These are phyloP conservation scores for Asteroscopus sphinx DNA, from an alignment of 2,888 invertebrate species.

Conservation along the genomic window DNA sequence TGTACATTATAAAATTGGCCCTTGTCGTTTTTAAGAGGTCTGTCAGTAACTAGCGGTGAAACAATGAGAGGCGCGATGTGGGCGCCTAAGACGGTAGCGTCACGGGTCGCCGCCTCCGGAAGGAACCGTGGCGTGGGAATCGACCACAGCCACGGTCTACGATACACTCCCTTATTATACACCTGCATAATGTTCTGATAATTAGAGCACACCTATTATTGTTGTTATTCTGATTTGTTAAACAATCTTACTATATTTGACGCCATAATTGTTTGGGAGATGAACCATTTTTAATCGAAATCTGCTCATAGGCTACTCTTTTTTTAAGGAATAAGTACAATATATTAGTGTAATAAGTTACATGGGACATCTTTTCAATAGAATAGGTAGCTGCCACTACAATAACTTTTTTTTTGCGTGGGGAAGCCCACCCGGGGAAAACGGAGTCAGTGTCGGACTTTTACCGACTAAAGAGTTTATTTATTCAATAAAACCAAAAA, in stretches of 20 bases:
- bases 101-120: conserved; percentile 87
- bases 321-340: too few species aligned
- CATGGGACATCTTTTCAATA: too few species aligned
- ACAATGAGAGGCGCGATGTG: conserved; percentile 76
- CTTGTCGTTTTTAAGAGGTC: conserved; percentile 43
- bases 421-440: too few species aligned
- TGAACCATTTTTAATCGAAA: background rate
- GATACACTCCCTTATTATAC: conserved; percentile 70
- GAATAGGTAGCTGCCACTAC: too few species aligned
- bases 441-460: too few species aligned
- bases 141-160: conserved; percentile 45
- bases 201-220: conserved; percentile 64
- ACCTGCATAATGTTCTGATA: conserved; percentile 73
- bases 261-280: conserved; percentile 12
- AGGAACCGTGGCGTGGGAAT: conserved; percentile 86
- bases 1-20: conserved; percentile 48
- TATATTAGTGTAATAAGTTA: too few species aligned
- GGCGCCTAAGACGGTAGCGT: conserved; percentile 82
- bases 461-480: too few species aligned
- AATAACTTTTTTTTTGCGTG: too few species aligned
- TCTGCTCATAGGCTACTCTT: too few species aligned
- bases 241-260: conserved; percentile 21
- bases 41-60: conserved; percentile 45
- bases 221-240: conserved; percentile 46
- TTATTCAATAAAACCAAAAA: too few species aligned